Conservation (phyloP, 37 sponge, comb jelly and placozoan species). For the Trichoplax adhaerens region DNA sequence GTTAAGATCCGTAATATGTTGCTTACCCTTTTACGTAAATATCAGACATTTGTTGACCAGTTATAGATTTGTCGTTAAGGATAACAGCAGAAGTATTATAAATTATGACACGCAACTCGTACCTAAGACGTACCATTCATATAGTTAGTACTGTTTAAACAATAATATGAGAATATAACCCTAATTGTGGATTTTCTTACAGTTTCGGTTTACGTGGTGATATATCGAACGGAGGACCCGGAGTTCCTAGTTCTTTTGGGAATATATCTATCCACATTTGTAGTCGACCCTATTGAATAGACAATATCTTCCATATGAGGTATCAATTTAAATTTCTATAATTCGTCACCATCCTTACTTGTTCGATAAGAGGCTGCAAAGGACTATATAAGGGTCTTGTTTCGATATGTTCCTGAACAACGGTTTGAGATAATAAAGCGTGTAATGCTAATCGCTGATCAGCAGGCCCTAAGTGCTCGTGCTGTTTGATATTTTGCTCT, state of each 20-base stretch:
- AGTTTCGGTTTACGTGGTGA: constrained; percentile 21
- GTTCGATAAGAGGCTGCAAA: constrained; percentile 11
- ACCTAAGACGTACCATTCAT: background rate
- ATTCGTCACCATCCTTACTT: background rate
- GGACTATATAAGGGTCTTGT: constrained; percentile 25
- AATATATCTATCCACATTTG: constrained; percentile 44
- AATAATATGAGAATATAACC: background rate
- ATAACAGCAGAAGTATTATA: constrained; percentile 20
- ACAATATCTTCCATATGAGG: background rate
- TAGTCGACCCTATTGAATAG: constrained; percentile 15
- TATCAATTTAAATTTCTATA: background rate
- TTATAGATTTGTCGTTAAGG: constrained; percentile 12
- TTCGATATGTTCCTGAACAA: constrained; percentile 42
- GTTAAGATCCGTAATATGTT: background rate
- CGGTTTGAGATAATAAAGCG: constrained; percentile 8
- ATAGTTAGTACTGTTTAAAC: background rate
- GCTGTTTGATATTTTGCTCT: constrained; percentile 2
- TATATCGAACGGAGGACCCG: constrained; percentile 22
- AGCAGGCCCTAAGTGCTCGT: constrained; percentile 19
- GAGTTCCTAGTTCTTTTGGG: constrained; percentile 10
- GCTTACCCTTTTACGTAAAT: constrained; percentile 32
- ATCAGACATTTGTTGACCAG: constrained; percentile 13
- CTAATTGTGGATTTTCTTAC: constrained; percentile 1
- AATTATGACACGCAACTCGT: constrained; percentile 27
- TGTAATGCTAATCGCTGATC: constrained; percentile 29